Conservation (phyloP, 2,888 invertebrate species). For the Erebia palarica region DNA sequence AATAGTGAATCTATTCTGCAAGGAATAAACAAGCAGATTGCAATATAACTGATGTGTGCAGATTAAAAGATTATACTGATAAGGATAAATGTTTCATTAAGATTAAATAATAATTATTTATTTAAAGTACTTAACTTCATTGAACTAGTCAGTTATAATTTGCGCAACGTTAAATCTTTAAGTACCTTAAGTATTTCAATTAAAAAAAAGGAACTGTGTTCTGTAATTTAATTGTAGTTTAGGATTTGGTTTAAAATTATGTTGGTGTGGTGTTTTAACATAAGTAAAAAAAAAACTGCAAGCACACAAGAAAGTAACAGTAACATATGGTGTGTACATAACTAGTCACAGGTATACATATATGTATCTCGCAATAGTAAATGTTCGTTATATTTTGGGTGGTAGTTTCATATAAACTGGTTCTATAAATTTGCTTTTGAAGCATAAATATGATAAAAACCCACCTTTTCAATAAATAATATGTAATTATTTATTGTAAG, state of each 20-base stretch:
- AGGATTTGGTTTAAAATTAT: constrained; percentile 77
- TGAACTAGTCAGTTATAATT: constrained; percentile 83
- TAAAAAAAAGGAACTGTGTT: constrained; percentile 65
- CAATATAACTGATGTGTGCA: constrained; percentile 32
- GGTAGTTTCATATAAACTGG: constrained; percentile 21
- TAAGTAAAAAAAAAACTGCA: constrained; percentile 53
- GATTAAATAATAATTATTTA: constrained; percentile 72
- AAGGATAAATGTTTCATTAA: constrained; percentile 80
- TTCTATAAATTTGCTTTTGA: background rate
- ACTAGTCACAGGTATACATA: constrained; percentile 73
- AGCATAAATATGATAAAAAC: background rate
- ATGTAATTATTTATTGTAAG: background rate
- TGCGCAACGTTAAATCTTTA: constrained; percentile 80
- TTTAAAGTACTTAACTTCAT: constrained; percentile 82
- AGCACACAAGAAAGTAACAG: constrained; percentile 61
- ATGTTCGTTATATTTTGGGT: constrained; percentile 42
- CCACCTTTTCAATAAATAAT: background rate
- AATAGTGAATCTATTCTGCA: background rate
- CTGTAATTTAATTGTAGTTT: constrained; percentile 78
- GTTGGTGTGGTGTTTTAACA: constrained; percentile 80
- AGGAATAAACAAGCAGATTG: constrained; percentile 3
- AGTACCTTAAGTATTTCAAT: constrained; percentile 73
- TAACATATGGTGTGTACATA: constrained; percentile 67
- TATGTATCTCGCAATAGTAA: constrained; percentile 57
- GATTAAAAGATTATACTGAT: constrained; percentile 53